phyloP scores from a whole-genome alignment of 2,113 vertebrate species.

The Apaloderma vittatum region DNA sequence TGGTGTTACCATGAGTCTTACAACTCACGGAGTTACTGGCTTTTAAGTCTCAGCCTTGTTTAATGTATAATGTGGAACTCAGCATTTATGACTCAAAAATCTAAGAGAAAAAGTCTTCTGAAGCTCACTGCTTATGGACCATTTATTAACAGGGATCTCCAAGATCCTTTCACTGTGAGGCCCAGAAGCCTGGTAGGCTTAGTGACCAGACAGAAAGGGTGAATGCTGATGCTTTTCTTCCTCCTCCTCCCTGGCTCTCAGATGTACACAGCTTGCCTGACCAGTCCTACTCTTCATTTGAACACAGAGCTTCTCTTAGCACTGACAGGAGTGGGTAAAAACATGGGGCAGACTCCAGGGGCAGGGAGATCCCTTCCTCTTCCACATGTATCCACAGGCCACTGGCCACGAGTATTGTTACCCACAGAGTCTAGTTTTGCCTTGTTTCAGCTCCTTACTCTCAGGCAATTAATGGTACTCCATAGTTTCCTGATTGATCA shows the following conservation, averaged over 20 bases:
- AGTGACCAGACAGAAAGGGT: neutral
- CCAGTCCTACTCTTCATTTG: neutral
- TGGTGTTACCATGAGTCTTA: neutral
- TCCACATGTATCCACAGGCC: too few species aligned
- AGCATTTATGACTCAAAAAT: neutral
- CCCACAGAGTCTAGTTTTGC: neutral
- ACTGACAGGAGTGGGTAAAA: too few species aligned
- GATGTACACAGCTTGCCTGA: neutral
- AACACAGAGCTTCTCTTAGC: neutral
- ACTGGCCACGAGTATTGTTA: fast-evolving
- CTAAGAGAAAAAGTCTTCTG: neutral
- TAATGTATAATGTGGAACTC: neutral
- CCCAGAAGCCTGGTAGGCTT: neutral
- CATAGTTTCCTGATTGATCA: neutral
- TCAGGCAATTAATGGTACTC: neutral
- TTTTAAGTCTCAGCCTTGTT: neutral
- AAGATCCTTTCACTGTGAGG: neutral
- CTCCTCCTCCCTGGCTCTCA: neutral
- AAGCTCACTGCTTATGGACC: neutral
- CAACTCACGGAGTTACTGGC: neutral
- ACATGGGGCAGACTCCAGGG: neutral
- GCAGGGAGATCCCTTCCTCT: neutral
- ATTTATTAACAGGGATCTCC: neutral
- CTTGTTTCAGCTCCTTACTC: neutral
- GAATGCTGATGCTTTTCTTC: neutral